A percentile compares a stretch with the other conserved stretches of the same genome.
phyloP scores from a whole-genome alignment of 2,888 invertebrate species.

The Hirtodrosophila confusa region DNA sequence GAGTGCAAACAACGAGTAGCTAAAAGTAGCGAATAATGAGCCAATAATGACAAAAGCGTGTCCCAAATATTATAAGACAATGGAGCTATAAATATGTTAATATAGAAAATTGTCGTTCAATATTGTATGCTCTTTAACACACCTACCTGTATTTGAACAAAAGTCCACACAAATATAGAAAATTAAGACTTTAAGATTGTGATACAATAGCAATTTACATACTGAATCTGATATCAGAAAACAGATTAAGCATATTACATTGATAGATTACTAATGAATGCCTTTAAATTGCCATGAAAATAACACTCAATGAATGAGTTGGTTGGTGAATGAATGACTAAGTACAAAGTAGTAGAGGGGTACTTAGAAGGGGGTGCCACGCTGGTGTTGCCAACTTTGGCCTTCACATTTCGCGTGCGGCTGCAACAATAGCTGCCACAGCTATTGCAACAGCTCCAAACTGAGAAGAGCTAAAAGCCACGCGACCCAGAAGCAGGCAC shows the following conservation, averaged over 20 bases:
- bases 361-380: neutral
- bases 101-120: too few species aligned
- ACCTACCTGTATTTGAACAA: too few species aligned
- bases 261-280: conserved; percentile 49
- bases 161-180: neutral
- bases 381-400: conserved; percentile 44
- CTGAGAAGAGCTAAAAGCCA: conserved; percentile 20
- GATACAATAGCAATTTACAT: conserved; percentile 21
- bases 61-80: too few species aligned
- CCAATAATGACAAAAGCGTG: too few species aligned
- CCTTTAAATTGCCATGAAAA: conserved; percentile 50
- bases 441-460: conserved; percentile 47
- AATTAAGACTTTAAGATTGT: conserved; percentile 16
- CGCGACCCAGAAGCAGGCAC: conserved; percentile 37
- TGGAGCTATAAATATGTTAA: too few species aligned
- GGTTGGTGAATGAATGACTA: conserved; percentile 43
- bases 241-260: conserved; percentile 41
- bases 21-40: too few species aligned
- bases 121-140: too few species aligned
- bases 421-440: conserved; percentile 61
- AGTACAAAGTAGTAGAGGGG: conserved; percentile 9
- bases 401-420: conserved; percentile 72
- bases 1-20: too few species aligned
- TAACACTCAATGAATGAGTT: conserved; percentile 45
- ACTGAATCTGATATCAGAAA: conserved; percentile 28